phyloP scores from a whole-genome alignment of 1,140 invertebrate genomes.

The Drosophila melanogaster region Release_6_plus_ISO1_MT NT_033779.5:11864501-11865000 shows the following conservation, averaged over 20 bases:
- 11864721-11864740: conserved; percentile 32
- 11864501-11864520: conserved; percentile 68
- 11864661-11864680: conserved; percentile 47
- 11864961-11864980: conserved; percentile 72
- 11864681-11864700: conserved; percentile 48
- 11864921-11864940: conserved; percentile 47
- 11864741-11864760: conserved; percentile 50
- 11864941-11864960: conserved; percentile 66
- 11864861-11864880: conserved; percentile 14
- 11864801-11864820: conserved; percentile 72
- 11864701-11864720: conserved; percentile 3
- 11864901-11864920: conserved; percentile 39
- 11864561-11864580: conserved; percentile 26
- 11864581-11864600: conserved; percentile 1
- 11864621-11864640: conserved; percentile 46
- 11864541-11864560: conserved; percentile 78
- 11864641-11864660: conserved; percentile 45
- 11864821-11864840: conserved; percentile 73
- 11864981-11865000: not conserved
- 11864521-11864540: conserved; percentile 83
- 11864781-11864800: conserved; percentile 60
- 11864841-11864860: conserved; percentile 51
- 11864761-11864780: conserved; percentile 23
- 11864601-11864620: conserved; percentile 1
- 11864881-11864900: conserved; percentile 30